Evolutionary conservation across 2,797 vertebrate genomes (phyloP).

Genomic region (Salarias fasciatus): DNA sequence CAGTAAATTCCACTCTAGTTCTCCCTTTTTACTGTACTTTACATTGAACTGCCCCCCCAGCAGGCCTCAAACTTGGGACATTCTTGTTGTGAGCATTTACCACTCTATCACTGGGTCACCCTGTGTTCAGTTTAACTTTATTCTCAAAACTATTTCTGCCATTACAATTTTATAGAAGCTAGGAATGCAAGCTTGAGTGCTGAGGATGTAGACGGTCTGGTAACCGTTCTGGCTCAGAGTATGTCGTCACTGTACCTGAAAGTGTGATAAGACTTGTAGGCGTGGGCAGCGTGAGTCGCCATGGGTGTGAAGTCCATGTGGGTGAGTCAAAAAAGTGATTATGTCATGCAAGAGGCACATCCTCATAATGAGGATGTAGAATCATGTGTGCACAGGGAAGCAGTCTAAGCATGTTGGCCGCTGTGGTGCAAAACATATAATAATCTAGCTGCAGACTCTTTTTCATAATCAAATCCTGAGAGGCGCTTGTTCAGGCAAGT

Average conservation of each 20-base stretch:
- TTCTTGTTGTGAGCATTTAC: too few relatives aligned
- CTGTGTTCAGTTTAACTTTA: too few relatives aligned
- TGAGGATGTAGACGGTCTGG: too few relatives aligned
- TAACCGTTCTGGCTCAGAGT: background rate
- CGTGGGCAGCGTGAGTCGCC: background rate
- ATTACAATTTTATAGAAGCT: too few relatives aligned
- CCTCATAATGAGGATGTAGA: background rate
- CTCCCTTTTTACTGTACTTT: too few relatives aligned
- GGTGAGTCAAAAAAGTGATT: slow-evolving; percentile 21
- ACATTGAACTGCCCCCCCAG: too few relatives aligned
- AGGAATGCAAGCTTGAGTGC: too few relatives aligned
- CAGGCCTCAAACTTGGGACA: too few relatives aligned
- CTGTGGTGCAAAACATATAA: slow-evolving; percentile 37
- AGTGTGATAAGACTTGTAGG: slow-evolving; percentile 24
- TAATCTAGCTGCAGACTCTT: slow-evolving; percentile 22
- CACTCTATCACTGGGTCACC: too few relatives aligned
- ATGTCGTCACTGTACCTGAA: slow-evolving; percentile 21
- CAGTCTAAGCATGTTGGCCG: slow-evolving; percentile 8
- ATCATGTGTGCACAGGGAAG: slow-evolving; percentile 5
- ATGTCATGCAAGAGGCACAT: slow-evolving; percentile 38
- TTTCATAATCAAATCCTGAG: slow-evolving; percentile 49
- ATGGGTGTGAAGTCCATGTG: slow-evolving; percentile 15
- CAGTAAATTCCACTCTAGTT: too few relatives aligned
- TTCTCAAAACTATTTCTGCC: too few relatives aligned
- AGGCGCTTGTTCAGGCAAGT: slow-evolving; percentile 47